phyloP scores from a whole-genome alignment of 1,140 invertebrate species.

The Holotrichia oblita region DNA sequence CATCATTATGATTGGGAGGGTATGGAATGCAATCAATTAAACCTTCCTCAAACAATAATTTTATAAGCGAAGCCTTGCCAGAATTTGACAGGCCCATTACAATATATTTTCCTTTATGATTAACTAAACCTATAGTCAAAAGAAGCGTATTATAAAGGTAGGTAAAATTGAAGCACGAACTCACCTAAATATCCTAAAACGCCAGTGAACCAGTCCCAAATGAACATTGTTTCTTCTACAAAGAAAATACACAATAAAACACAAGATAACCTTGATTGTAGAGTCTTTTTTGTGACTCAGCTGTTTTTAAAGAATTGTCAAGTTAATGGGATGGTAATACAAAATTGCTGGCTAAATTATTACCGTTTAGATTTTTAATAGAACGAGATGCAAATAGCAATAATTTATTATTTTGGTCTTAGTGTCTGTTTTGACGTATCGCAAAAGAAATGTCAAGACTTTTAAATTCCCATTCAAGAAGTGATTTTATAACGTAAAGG shows the following conservation, averaged over 20 bases:
- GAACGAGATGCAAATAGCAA: background rate
- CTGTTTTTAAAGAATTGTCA: slow-evolving; percentile 33
- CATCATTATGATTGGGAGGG: slow-evolving; percentile 26
- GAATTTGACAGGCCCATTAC: slow-evolving; percentile 62
- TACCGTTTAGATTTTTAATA: background rate
- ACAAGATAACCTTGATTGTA: slow-evolving; percentile 32
- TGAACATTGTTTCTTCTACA: slow-evolving; percentile 80
- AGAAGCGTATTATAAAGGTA: slow-evolving; percentile 4
- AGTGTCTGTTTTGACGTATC: slow-evolving; percentile 24
- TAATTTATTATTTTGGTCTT: slow-evolving; percentile 20
- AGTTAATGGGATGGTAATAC: background rate
- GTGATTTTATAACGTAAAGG: slow-evolving; percentile 1
- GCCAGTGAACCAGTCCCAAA: slow-evolving; percentile 98
- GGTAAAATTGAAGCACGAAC: slow-evolving; percentile 55
- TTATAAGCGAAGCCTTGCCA: slow-evolving; percentile 61
- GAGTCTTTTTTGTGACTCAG: slow-evolving; percentile 32
- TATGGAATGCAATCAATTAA: slow-evolving; percentile 59
- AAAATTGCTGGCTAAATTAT: background rate
- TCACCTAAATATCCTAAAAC: slow-evolving; percentile 95
- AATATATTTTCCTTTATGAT: slow-evolving; percentile 61
- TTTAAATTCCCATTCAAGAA: slow-evolving; percentile 11
- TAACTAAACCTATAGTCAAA: slow-evolving; percentile 55
- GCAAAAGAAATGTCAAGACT: slow-evolving; percentile 2
- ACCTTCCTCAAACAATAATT: slow-evolving; percentile 60
- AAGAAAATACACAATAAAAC: slow-evolving; percentile 42